phyloP scores from a whole-genome alignment of 2,797 vertebrate genomes.

The Ctenochaetus hawaiiensis region DNA sequence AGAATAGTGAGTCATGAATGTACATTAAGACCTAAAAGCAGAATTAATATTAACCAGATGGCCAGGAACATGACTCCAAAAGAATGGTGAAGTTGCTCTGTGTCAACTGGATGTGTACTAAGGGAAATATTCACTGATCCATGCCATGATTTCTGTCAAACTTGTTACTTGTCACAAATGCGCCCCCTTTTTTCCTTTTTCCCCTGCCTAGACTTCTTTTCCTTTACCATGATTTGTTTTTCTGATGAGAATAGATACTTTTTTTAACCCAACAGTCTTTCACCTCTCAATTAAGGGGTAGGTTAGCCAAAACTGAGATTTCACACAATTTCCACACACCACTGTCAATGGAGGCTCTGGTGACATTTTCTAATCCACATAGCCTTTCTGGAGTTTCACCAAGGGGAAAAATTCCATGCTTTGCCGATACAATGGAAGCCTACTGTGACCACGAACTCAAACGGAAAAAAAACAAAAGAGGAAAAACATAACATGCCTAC shows the following conservation, averaged over 20 bases:
- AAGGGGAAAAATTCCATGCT: too few relatives aligned
- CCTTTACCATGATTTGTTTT: not conserved
- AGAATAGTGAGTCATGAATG: not conserved
- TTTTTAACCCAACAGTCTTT: not conserved
- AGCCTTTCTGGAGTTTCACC: too few relatives aligned
- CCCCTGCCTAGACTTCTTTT: not conserved
- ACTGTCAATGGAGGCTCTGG: too few relatives aligned
- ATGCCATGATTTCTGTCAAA: not conserved
- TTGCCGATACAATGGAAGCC: too few relatives aligned
- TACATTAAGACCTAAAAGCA: not conserved
- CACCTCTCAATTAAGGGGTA: not conserved
- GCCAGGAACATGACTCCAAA: not conserved
- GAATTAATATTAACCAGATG: not conserved
- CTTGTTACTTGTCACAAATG: not conserved
- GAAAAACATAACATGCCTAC: too few relatives aligned
- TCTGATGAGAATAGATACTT: not conserved
- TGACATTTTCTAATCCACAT: too few relatives aligned
- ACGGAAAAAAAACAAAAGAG: too few relatives aligned
- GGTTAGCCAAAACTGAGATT: too few relatives aligned
- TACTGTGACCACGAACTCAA: too few relatives aligned
- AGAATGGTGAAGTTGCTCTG: not conserved
- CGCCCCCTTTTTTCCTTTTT: not conserved
- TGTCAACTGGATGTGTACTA: not conserved
- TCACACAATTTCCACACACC: too few relatives aligned
- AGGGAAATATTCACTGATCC: not conserved